Percentiles rank a stretch among this genome's conserved stretches.
phyloP scores from a whole-genome alignment of 1,140 invertebrate species.

The Thalassaphorura encarpata region DNA sequence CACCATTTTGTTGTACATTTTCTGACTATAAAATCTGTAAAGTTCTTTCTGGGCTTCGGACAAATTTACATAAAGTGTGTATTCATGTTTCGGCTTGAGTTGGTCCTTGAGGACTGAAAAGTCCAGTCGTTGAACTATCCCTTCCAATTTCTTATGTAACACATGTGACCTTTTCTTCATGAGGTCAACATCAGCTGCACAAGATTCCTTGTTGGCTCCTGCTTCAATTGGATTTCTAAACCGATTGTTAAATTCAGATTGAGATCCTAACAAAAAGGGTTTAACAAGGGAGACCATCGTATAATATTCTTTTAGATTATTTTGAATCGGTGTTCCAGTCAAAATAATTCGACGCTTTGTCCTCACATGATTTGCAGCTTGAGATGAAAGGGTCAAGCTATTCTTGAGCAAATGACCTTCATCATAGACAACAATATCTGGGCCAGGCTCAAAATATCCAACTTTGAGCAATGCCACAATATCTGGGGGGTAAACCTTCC shows the following conservation, averaged over 20 bases:
- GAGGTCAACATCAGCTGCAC: constrained; percentile 70
- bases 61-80: constrained; percentile 78
- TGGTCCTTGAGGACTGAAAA: constrained; percentile 83
- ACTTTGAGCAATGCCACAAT: constrained; percentile 42
- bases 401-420: constrained; percentile 91
- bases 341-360: constrained; percentile 74
- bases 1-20: constrained; percentile 35
- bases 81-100: constrained; percentile 90
- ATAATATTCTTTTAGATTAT: constrained; percentile 93
- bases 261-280: constrained; percentile 79
- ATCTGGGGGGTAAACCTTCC: constrained; percentile 47
- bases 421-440: constrained; percentile 84
- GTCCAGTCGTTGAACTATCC: constrained; percentile 81
- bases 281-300: constrained; percentile 98
- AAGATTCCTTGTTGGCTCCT: constrained; percentile 89
- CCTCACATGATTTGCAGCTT: constrained; percentile 67
- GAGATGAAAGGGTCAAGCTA: constrained; percentile 67
- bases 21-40: constrained; percentile 62
- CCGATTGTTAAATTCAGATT: constrained; percentile 79
- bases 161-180: constrained; percentile 93
- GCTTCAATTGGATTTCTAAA: constrained; percentile 92
- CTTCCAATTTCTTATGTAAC: constrained; percentile 80
- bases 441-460: constrained; percentile 55
- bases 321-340: constrained; percentile 92
- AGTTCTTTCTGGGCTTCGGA: constrained; percentile 72